Percentiles rank a stretch among this genome's conserved stretches.
Conservation (phyloP, 2,113 vertebrate genomes). For the Tringa solitaria region DNA sequence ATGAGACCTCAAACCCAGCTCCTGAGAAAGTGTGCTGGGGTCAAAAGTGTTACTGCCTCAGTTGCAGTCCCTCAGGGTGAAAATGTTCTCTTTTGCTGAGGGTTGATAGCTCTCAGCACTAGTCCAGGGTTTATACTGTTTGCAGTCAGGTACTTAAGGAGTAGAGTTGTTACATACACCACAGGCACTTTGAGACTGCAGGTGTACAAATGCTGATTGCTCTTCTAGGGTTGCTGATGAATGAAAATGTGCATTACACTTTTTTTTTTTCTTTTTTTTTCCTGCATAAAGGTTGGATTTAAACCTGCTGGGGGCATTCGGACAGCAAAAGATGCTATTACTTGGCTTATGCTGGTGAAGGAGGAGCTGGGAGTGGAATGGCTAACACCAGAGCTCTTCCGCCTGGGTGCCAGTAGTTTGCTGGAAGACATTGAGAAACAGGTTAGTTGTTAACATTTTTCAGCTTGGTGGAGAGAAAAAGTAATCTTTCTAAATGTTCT, state of each 20-base stretch:
- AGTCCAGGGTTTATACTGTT: not conserved
- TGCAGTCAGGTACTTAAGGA: not conserved
- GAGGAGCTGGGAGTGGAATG: conserved; percentile 90
- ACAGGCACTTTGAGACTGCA: not conserved
- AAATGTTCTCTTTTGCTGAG: not conserved
- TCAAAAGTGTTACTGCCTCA: not conserved
- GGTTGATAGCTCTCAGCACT: not conserved
- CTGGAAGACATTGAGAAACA: conserved; percentile 92
- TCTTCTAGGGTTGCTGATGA: not conserved
- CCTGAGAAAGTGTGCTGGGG: not conserved
- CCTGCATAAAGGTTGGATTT: conserved; percentile 79
- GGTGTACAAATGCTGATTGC: not conserved
- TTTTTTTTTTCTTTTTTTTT: not conserved
- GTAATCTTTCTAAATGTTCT: not conserved
- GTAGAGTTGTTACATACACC: not conserved
- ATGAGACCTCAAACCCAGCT: not conserved
- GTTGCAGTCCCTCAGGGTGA: not conserved
- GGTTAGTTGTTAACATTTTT: conserved; percentile 70
- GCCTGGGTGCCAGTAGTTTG: conserved; percentile 92
- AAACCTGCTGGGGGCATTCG: conserved; percentile 97
- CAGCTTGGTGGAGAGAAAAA: not conserved
- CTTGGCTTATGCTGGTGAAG: conserved; percentile 91
- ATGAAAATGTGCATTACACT: not conserved
- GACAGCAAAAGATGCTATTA: conserved; percentile 85
- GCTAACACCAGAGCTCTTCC: conserved; percentile 87